These are phyloP conservation scores for Diplazon laetatorius DNA, from an alignment of 2,888 invertebrate species.

Conservation along the genomic window DNA sequence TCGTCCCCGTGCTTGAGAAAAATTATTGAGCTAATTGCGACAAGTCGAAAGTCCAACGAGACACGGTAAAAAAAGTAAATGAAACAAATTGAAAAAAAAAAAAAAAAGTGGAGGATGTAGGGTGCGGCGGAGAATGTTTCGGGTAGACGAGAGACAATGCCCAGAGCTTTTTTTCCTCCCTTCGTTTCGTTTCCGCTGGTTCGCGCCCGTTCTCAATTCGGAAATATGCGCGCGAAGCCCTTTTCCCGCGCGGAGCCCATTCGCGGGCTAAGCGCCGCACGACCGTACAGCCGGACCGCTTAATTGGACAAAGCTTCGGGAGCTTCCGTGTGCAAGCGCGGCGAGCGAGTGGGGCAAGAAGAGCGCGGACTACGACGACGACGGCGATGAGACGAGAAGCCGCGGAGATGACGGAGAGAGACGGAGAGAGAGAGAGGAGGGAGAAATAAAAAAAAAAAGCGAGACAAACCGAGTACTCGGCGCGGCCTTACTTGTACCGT, in stretches of 20 bases:
- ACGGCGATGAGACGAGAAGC: constrained; percentile 49
- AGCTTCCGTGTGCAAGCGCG: constrained; percentile 39
- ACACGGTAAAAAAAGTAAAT: constrained; percentile 66
- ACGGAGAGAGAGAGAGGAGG: neutral
- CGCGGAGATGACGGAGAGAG: constrained; percentile 13
- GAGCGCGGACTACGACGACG: constrained; percentile 43
- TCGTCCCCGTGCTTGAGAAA: constrained; percentile 62
- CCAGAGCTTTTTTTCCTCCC: constrained; percentile 71
- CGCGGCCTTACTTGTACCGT: constrained; percentile 45
- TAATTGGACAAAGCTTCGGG: constrained; percentile 82
- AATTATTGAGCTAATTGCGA: constrained; percentile 82
- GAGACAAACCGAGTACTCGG: constrained; percentile 12
- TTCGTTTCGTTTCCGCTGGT: constrained; percentile 60
- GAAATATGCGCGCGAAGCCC: constrained; percentile 79
- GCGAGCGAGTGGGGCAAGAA: constrained; percentile 46
- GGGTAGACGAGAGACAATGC: constrained; percentile 41
- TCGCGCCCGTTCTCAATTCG: constrained; percentile 75
- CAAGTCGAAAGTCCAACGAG: constrained; percentile 78
- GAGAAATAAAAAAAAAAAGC: constrained; percentile 1
- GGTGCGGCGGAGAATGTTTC: constrained; percentile 30
- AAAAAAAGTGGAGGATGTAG: constrained; percentile 45
- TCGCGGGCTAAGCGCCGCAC: constrained; percentile 71
- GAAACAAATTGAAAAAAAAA: too few relatives aligned
- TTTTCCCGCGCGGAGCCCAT: constrained; percentile 48
- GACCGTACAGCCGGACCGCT: constrained; percentile 79